A percentile compares a stretch with the other conserved stretches of the same genome.
Conservation (phyloP, 2,113 vertebrate species). For the Perca flavescens region DNA sequence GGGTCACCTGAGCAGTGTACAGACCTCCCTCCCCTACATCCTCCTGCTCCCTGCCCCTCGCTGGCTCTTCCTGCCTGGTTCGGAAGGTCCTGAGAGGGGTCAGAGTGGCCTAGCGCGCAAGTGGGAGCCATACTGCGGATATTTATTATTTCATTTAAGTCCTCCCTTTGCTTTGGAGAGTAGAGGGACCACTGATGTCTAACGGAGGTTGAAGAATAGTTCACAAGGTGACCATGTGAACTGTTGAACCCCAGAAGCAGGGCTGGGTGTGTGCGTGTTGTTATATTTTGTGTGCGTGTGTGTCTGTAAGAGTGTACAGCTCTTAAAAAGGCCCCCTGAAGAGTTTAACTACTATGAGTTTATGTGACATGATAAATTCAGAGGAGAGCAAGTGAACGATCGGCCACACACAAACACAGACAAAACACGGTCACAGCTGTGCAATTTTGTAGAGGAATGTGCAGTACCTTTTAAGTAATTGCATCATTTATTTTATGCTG, state of each 20-base stretch:
- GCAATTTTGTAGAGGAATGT: slow-evolving; percentile 63
- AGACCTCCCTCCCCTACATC: slow-evolving; percentile 45
- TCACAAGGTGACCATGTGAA: slow-evolving; percentile 77
- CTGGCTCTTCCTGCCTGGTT: slow-evolving; percentile 74
- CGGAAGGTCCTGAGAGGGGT: slow-evolving; percentile 84
- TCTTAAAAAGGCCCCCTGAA: slow-evolving; percentile 67
- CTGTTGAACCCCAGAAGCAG: slow-evolving; percentile 69
- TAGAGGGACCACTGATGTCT: slow-evolving; percentile 68
- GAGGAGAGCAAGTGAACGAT: slow-evolving; percentile 37
- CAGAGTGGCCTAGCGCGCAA: slow-evolving; percentile 70
- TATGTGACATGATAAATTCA: slow-evolving; percentile 77
- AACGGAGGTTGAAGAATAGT: slow-evolving; percentile 70
- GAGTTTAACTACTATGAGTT: slow-evolving; percentile 67
- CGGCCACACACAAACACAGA: slow-evolving; percentile 41
- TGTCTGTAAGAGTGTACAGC: background rate
- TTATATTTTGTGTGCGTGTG: slow-evolving; percentile 19
- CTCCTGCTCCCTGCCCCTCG: slow-evolving; percentile 41
- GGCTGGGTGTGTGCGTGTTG: slow-evolving; percentile 22
- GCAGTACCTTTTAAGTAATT: slow-evolving; percentile 71
- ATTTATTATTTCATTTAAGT: slow-evolving; percentile 86
- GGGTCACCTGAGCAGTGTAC: slow-evolving; percentile 77
- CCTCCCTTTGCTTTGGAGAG: slow-evolving; percentile 71
- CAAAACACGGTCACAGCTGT: slow-evolving; percentile 47
- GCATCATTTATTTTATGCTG: slow-evolving; percentile 75
- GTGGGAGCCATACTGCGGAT: slow-evolving; percentile 76